A percentile compares a stretch with the other conserved stretches of the same genome.
Evolutionary conservation across 2,113 vertebrate species (phyloP).

Genomic region (Corvus moneduloides): DNA sequence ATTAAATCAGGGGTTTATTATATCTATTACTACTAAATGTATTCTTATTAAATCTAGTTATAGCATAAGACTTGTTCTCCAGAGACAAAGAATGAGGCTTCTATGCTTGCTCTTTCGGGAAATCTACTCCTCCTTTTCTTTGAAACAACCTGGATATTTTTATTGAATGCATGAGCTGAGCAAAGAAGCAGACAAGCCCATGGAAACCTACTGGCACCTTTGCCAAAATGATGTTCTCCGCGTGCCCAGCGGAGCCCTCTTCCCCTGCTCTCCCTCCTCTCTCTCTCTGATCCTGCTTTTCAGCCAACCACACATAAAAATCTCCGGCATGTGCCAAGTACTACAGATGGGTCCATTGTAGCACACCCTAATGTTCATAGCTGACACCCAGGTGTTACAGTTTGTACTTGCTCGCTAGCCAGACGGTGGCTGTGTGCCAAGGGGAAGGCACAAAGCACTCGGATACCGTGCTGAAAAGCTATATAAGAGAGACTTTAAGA

Average conservation of each 20-base stretch:
- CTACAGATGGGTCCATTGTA: slow-evolving; percentile 71
- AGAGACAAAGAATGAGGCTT: slow-evolving; percentile 24
- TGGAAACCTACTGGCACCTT: slow-evolving; percentile 53
- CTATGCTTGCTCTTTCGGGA: slow-evolving; percentile 4
- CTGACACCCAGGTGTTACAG: slow-evolving; percentile 69
- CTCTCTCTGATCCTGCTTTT: slow-evolving; percentile 60
- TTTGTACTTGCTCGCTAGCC: slow-evolving; percentile 66
- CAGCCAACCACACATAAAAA: slow-evolving; percentile 69
- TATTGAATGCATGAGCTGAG: slow-evolving; percentile 25
- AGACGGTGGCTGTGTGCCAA: slow-evolving; percentile 59
- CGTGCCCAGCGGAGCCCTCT: slow-evolving; percentile 42
- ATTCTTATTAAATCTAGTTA: slow-evolving; percentile 29
- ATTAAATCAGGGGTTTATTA: slow-evolving; percentile 11
- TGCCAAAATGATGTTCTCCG: slow-evolving; percentile 50
- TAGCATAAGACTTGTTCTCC: neutral
- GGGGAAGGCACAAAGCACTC: slow-evolving; percentile 61
- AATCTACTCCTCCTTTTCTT: slow-evolving; percentile 35
- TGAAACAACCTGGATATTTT: slow-evolving; percentile 47
- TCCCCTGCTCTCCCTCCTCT: slow-evolving; percentile 55
- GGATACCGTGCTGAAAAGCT: slow-evolving; percentile 16
- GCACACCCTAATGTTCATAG: slow-evolving; percentile 70
- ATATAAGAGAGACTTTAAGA: slow-evolving; percentile 42
- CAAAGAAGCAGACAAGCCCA: neutral
- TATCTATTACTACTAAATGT: slow-evolving; percentile 20
- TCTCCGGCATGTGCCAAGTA: slow-evolving; percentile 56